Percentiles rank a stretch among this genome's conserved stretches.
Evolutionary conservation across 2,888 invertebrate species (phyloP).

Genomic region (Limnephilus rhombicus): DNA sequence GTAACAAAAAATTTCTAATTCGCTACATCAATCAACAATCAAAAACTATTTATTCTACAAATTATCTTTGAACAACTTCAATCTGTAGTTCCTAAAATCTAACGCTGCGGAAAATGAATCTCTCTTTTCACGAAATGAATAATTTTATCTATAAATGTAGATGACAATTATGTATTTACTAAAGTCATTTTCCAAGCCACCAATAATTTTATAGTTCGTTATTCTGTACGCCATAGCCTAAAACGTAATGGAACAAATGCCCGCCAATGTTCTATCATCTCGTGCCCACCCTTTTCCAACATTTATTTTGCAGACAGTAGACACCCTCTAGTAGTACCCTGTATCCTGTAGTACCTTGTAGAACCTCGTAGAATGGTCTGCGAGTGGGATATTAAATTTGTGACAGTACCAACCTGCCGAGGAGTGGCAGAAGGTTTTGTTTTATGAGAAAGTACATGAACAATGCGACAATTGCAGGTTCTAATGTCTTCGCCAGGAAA

Average conservation of each 20-base stretch:
- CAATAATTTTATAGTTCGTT: no score
- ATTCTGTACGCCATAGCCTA: no score
- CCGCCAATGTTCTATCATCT: neutral
- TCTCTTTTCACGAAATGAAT: no score
- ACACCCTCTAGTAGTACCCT: neutral
- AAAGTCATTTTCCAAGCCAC: no score
- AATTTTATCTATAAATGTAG: no score
- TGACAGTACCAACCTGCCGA: neutral
- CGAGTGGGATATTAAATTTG: conserved; percentile 36
- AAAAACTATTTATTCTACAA: no score
- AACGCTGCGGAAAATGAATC: no score
- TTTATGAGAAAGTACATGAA: neutral
- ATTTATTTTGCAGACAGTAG: neutral
- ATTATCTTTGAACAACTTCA: no score
- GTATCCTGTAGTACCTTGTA: neutral
- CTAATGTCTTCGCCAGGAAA: neutral
- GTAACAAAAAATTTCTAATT: no score
- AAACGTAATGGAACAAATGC: neutral
- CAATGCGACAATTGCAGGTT: neutral
- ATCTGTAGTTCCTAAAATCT: no score
- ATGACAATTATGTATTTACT: no score
- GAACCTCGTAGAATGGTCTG: neutral
- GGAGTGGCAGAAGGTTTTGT: conserved; percentile 16
- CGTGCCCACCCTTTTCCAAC: neutral
- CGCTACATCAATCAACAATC: no score